Base-by-base conservation (phyloP, 2,113 vertebrate genomes). In the Pachypanchax playfairii region DNA sequence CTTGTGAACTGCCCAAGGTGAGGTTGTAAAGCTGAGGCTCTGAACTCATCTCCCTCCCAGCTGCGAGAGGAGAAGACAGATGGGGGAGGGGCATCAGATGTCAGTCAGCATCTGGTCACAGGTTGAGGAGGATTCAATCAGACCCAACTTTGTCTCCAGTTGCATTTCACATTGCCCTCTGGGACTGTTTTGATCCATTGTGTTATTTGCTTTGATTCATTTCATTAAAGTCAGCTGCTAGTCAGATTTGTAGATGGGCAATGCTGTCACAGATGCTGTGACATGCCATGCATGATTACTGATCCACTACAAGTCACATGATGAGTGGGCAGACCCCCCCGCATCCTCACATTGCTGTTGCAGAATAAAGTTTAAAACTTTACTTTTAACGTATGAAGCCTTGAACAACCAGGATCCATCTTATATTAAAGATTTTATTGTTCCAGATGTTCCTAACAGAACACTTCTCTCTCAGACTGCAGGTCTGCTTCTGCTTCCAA, bases 141-240 rank as follows among this genome's bases (percentile, higher is more conserved):
- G 26, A 28, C 28, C 31, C 2, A 25, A 36, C 57, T 59, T 71
- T 26, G 36, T 46, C 57, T 55, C 49, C 31, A 50, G 59, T 54
- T 63, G 43, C 47, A 63, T 67, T 62, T 52, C 42, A 64, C 15
- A 18, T 38, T 25, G 29, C 47, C 50, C 58, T 25, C 51, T 31
- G 56, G 31, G 52, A 63, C 39, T 55, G 61, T 44, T 77, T 51
- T 71, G 62, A 68, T 64, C 64, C 44, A 13, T 60, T 50, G 11
- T 57, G 65, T 69, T 66, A 60, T 74, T 83, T 77, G 65, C 66
- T 53, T 71, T 77, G 20, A 65, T 75, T 58, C 25, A 68, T 72
- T 61, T 65, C 57, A 65, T 74, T 69, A 42, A 58, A 51, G 14
- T 61, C 58, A 7, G 15, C 41, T 63, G 69, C 56, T 55, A 56